These are phyloP conservation scores for Taurulus bubalis DNA, from an alignment of 2,113 vertebrate species.

Conservation along the genomic window DNA sequence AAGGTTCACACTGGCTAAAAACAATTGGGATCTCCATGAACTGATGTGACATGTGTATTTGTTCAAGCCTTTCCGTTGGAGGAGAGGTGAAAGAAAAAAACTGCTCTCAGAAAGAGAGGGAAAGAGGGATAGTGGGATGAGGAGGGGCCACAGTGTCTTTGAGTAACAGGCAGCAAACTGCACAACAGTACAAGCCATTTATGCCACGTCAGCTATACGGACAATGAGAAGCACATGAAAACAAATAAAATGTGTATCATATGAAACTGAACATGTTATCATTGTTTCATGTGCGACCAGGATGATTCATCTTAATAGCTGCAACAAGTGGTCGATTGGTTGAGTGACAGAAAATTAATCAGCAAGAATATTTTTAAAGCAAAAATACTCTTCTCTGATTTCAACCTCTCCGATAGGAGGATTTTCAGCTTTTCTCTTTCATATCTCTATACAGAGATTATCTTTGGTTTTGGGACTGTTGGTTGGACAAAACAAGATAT, in stretches of 20 bases:
- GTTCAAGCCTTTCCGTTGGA: conserved; percentile 63
- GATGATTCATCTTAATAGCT: background rate
- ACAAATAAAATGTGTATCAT: background rate
- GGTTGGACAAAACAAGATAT: background rate
- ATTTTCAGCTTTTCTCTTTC: background rate
- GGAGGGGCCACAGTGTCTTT: background rate
- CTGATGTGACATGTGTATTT: conserved; percentile 78
- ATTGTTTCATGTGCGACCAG: background rate
- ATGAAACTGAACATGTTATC: background rate
- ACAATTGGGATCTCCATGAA: conserved; percentile 80
- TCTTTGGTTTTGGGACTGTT: background rate
- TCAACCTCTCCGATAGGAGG: background rate
- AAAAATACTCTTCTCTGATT: background rate
- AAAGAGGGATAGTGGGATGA: conserved; percentile 10
- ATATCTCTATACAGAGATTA: background rate
- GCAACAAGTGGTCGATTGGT: background rate
- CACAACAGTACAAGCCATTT: conserved; percentile 4
- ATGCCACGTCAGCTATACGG: background rate
- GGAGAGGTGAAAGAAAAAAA: conserved; percentile 38
- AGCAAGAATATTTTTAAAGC: background rate
- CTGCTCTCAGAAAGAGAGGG: conserved; percentile 24
- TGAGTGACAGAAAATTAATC: background rate
- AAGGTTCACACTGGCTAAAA: conserved; percentile 67
- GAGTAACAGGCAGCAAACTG: conserved; percentile 25
- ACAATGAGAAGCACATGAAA: background rate